Conservation (phyloP, 2,113 vertebrate species). For the Oxygymnocypris stewartii region DNA sequence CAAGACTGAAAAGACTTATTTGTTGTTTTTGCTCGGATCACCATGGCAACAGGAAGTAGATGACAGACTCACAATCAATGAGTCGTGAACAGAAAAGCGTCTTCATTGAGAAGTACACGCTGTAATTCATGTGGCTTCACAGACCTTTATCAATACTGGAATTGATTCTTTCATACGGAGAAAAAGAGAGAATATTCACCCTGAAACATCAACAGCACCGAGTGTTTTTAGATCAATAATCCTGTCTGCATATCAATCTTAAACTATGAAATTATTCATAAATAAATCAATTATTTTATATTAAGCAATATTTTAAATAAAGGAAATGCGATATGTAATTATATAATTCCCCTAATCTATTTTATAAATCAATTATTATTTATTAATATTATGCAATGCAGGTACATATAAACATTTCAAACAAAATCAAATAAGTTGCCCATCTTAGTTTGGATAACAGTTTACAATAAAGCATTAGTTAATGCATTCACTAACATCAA, state of each 20-base stretch:
- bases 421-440: background rate
- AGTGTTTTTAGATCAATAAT: background rate
- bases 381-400: background rate
- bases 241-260: background rate
- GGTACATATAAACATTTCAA: background rate
- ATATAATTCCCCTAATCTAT: background rate
- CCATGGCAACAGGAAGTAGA: constrained; percentile 46
- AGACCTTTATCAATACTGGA: background rate
- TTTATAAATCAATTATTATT: background rate
- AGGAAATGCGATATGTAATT: background rate
- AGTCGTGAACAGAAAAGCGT: constrained; percentile 10
- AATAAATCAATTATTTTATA: background rate
- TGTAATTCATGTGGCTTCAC: background rate
- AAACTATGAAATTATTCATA: background rate
- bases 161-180: background rate
- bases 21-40: constrained; percentile 32
- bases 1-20: constrained; percentile 36
- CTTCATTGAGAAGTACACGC: background rate
- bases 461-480: background rate
- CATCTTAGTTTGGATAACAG: background rate
- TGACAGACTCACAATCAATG: constrained; percentile 31
- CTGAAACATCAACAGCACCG: background rate
- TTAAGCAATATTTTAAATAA: background rate
- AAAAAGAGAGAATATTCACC: background rate
- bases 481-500: background rate